Conservation (phyloP, 1,140 invertebrate species). For the Cheumatopsyche charites region DNA sequence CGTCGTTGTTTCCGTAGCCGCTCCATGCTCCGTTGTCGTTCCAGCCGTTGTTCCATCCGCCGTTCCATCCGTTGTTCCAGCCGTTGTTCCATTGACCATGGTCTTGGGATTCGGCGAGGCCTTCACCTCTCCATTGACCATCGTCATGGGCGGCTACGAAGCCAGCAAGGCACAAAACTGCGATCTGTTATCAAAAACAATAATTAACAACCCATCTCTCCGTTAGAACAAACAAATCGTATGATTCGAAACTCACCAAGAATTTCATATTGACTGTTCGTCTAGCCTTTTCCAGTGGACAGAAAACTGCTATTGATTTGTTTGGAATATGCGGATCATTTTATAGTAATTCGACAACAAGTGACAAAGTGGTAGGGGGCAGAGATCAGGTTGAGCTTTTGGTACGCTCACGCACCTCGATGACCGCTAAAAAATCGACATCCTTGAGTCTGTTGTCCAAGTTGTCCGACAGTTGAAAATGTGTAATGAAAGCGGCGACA, state of each 20-base stretch:
- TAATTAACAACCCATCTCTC: not conserved
- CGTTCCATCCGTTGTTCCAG: not conserved
- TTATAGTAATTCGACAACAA: constrained; percentile 13
- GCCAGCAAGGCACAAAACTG: constrained; percentile 11
- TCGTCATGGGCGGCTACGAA: constrained; percentile 31
- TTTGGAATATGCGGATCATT: not conserved
- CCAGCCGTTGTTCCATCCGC: not conserved
- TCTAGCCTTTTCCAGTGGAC: constrained; percentile 22
- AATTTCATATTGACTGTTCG: constrained; percentile 21
- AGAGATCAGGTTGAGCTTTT: not conserved
- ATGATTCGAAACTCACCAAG: constrained; percentile 6
- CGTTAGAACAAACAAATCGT: not conserved
- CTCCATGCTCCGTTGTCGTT: not conserved
- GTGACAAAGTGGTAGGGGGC: constrained; percentile 1
- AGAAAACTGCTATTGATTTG: constrained; percentile 26
- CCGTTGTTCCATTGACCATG: constrained; percentile 9
- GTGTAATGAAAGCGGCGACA: constrained; percentile 7
- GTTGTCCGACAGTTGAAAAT: not conserved
- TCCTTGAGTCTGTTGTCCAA: not conserved
- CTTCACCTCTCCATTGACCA: constrained; percentile 33
- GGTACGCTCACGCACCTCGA: not conserved
- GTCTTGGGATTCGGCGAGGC: constrained; percentile 39
- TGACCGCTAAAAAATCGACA: not conserved
- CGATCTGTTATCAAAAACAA: not conserved
- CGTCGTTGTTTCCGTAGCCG: constrained; percentile 8